phyloP scores from a whole-genome alignment of 2,797 vertebrate genomes.

The Chaunax sp. region DNA sequence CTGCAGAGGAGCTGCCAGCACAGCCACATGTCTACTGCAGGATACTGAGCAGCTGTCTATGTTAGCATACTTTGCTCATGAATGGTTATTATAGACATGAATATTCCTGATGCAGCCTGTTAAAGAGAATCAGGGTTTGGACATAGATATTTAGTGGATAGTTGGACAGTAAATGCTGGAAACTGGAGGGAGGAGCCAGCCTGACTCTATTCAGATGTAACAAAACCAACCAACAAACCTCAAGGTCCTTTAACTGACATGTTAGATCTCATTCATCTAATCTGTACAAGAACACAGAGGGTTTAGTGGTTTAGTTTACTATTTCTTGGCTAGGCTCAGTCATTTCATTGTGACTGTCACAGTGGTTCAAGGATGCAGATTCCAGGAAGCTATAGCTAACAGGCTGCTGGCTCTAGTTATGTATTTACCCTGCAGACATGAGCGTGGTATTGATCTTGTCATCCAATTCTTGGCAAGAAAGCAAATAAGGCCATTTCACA shows the following conservation, averaged over 20 bases:
- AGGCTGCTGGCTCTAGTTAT: background rate
- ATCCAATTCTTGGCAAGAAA: background rate
- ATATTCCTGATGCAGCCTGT: constrained; percentile 1
- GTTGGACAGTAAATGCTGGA: background rate
- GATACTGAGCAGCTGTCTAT: background rate
- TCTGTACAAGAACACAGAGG: background rate
- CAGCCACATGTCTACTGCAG: background rate
- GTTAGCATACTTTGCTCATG: background rate
- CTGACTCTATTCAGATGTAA: background rate
- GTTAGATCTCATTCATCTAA: background rate
- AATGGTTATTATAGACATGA: background rate
- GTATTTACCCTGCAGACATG: too few relatives aligned
- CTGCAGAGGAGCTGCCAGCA: constrained; percentile 6
- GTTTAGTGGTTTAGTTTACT: background rate
- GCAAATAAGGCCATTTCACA: background rate
- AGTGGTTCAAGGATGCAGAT: background rate
- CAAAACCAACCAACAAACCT: background rate
- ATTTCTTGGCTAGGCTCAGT: background rate
- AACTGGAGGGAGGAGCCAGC: background rate
- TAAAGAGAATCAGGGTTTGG: background rate
- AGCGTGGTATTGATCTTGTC: background rate
- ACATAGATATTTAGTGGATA: background rate
- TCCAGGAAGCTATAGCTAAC: constrained; percentile 4
- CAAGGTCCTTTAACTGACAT: background rate
- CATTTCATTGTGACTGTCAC: background rate